Evolutionary conservation across 2,113 vertebrate genomes (phyloP).

Genomic region (Paratilapia polleni): DNA sequence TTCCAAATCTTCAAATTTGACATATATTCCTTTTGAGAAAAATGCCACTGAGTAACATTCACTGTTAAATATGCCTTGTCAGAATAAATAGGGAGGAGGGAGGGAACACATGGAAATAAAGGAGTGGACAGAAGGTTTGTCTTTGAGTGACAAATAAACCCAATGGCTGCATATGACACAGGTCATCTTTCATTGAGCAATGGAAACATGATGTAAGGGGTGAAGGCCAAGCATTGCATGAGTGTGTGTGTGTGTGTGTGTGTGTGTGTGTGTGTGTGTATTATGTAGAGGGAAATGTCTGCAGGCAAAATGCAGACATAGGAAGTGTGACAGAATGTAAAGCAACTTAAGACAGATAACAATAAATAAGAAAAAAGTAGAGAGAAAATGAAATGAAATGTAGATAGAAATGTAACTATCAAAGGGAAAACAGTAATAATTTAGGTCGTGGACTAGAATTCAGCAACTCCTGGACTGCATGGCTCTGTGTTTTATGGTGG

Average conservation of each 20-base stretch:
- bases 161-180: slow-evolving; percentile 18
- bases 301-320: background rate
- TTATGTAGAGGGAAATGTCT: background rate
- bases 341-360: background rate
- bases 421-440: background rate
- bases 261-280: too few species aligned
- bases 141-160: slow-evolving; percentile 3
- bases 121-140: background rate
- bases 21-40: background rate
- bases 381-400: background rate
- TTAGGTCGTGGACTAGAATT: background rate
- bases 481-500: background rate
- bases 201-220: slow-evolving; percentile 57
- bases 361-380: background rate
- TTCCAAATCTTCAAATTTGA: background rate
- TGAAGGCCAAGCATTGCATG: slow-evolving; percentile 8
- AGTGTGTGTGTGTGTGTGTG: background rate
- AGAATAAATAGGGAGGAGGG: background rate
- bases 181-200: slow-evolving; percentile 43
- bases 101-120: slow-evolving; percentile 2
- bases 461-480: background rate
- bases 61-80: background rate
- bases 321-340: background rate
- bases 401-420: background rate
- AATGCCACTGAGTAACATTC: background rate